phyloP scores from a whole-genome alignment of 53 echinoderm and acorn worm genomes.

The Zoroaster sp. region DNA sequence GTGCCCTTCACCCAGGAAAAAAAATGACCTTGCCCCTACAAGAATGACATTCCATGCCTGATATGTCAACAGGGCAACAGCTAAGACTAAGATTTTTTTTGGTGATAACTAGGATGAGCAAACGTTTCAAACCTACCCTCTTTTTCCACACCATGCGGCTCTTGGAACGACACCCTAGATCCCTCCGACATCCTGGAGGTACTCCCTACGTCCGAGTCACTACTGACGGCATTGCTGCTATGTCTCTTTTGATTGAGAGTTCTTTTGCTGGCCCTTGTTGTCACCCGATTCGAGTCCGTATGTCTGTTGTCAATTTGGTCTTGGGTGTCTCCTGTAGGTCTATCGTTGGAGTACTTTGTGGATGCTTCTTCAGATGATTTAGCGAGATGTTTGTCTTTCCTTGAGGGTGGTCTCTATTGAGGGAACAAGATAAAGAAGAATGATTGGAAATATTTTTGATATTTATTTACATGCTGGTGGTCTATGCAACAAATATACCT shows the following conservation, averaged over 20 bases:
- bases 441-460: too few species aligned
- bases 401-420: conserved; percentile 63
- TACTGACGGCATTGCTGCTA: conserved; percentile 1
- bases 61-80: too few species aligned
- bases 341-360: background rate
- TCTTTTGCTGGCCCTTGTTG: background rate
- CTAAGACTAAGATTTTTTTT: too few species aligned
- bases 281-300: background rate
- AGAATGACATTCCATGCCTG: too few species aligned
- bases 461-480: too few species aligned
- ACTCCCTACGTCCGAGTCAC: conserved; percentile 59
- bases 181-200: conserved; percentile 59
- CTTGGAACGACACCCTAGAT: conserved; percentile 68
- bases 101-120: too few species aligned
- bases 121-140: conserved; percentile 22
- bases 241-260: background rate
- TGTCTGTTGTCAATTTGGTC: background rate
- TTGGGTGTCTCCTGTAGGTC: background rate
- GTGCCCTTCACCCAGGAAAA: too few species aligned
- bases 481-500: too few species aligned
- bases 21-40: too few species aligned
- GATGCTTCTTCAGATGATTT: background rate
- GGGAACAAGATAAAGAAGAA: background rate
- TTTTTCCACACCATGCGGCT: background rate
- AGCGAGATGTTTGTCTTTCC: background rate